Base-by-base conservation (phyloP, 2,888 invertebrate genomes). In the Drosophila subsilvestris region DNA sequence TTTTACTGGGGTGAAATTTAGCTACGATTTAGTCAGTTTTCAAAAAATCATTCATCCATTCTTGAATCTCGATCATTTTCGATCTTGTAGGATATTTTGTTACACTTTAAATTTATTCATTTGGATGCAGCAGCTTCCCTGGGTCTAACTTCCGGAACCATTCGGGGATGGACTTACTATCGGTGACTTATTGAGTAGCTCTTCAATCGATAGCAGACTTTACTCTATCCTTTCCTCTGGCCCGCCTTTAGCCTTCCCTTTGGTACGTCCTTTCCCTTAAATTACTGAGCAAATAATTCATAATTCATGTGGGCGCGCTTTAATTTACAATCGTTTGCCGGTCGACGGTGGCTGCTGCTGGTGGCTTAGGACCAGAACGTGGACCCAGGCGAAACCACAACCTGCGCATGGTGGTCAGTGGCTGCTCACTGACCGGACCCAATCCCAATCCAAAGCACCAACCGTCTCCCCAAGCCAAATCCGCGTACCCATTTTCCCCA, bases 391-490 rank as follows among this genome's bases (percentile, higher is more conserved):
- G 55, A 74, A 76, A 66, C 76, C 84, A 53, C 84, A 80, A 62
- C 54, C 63, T 72, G 71, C 59, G 69, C 74, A 71, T 45, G 70
- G 63, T 71, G 71, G 73, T 71, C 71, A 71, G 74, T 68, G 67
- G 60, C 42, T 57, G 68, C 67, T 68, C 68, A 57, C 53, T 66
- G 74, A 69, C 74, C 79, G 65, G 60, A 85, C 76, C 51, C 74
- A 63, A 63, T 22, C 54, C 60, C 58, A 69, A 50, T 27, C 47
- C 57, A 53, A 48, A 37, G 50, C 50, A 3, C 17, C 25, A 43
- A 29, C 20, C 14, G 18, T 37, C 25, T n/a, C 43, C 47, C 45
- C 25, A 18, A 61, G 54, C 54, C 37, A 61, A 53, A 54, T 42
- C 25, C 56, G 43, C 37, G 47, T 42, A n/a, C 42, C 59, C 18